These are phyloP conservation scores for Semicossyphus pulcher DNA, from an alignment of 2,113 vertebrate genomes.

Conservation along the genomic window DNA sequence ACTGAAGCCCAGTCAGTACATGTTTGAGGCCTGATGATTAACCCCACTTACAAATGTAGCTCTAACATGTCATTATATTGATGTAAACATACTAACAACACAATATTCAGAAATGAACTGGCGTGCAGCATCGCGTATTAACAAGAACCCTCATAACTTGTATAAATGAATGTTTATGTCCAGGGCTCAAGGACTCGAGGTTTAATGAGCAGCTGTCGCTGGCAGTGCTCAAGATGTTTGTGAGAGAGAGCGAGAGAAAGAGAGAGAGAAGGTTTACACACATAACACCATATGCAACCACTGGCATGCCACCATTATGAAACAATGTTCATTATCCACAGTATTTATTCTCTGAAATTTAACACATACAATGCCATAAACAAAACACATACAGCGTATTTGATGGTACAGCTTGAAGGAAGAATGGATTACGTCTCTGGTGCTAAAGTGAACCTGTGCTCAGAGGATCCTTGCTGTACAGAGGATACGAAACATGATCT, in stretches of 20 bases:
- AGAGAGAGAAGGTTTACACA: not conserved
- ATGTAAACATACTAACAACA: not conserved
- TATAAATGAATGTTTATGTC: constrained; percentile 35
- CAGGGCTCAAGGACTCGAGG: constrained; percentile 23
- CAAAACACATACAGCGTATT: constrained; percentile 14
- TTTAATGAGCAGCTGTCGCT: constrained; percentile 79
- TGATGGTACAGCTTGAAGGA: not conserved
- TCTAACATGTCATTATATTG: not conserved
- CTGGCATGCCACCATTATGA: not conserved
- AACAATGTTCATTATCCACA: constrained; percentile 2
- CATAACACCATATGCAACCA: not conserved
- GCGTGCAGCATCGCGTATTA: not conserved
- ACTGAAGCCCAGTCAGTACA: not conserved
- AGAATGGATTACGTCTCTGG: constrained; percentile 1
- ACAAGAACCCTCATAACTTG: not conserved
- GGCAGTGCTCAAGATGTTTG: constrained; percentile 60
- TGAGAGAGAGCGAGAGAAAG: constrained; percentile 1
- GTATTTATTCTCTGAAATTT: constrained; percentile 60
- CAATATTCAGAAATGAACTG: not conserved
- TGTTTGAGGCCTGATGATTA: not conserved
- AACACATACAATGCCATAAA: constrained; percentile 31
- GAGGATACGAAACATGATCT: not conserved
- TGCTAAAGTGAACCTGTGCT: constrained; percentile 29
- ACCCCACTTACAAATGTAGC: not conserved
- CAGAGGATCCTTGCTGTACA: not conserved